Evolutionary conservation across 2,113 vertebrate genomes (phyloP), one percentile per base, ranked within the genome.

Genomic region (Dendropsophus ebraccatus): DNA sequence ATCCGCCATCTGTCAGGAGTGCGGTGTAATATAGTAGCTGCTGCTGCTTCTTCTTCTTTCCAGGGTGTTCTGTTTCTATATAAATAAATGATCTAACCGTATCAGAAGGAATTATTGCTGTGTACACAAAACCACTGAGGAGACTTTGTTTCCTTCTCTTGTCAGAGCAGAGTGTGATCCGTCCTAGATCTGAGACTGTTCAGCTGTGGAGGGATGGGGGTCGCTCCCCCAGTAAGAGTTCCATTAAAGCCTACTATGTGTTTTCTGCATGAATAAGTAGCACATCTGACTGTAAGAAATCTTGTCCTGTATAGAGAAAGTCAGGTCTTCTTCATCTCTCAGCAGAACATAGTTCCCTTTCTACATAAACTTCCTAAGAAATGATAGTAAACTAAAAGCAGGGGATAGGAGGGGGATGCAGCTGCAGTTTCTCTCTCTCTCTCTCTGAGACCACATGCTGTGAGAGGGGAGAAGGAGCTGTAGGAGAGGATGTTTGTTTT

Each of bases 81-180:
- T 85, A 85, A 85, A 85, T 78, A 85, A n/a, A 78, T 78, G 83
- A 78, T 77, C 73, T 85, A 35, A 85, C 58, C 30, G 25, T 17
- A 78, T 77, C 28, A 50, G 45, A 47, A 85, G 74, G 73, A 25
- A 50, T 35, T 35, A 9, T 5, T 78, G 62, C 35, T 65, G 41
- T 84, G 37, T 76, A 62, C 32, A 84, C 81, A 83, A 37, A 72
- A 21, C 58, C 2, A 77, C 75, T 28, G 5, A 47, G n/a, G 17
- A 35, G 28, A 30, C 49, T 56, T 54, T 25, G 30, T 54, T 56
- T 54, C 49, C 25, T 56, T 30, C 28, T 35, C 9, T 0, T 54
- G 49, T 32, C 49, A 35, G 8, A 32, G 47, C 49, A 77, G 13
- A 77, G 75, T 8, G 14, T 1, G 75, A 12, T 54, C 75, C 25